Evolutionary conservation across 2,113 vertebrate genomes (phyloP), one percentile per base, ranked within the genome.

Genomic region (Spea bombifrons): DNA sequence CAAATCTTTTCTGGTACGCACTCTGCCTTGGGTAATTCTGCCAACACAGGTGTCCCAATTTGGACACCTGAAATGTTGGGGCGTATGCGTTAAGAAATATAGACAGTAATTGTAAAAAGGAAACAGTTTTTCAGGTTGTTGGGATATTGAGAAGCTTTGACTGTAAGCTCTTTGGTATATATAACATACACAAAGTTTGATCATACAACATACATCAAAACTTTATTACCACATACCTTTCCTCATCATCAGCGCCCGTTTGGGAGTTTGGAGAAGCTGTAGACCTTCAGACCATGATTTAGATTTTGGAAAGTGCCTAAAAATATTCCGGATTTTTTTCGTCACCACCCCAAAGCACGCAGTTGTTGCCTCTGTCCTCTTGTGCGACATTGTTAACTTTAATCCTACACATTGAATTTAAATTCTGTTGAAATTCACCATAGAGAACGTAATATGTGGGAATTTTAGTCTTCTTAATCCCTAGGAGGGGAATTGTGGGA

Each of bases 341-440:
- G 94, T 89, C 17, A 96, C 81, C 0, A 93, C 89, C 13, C 94
- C 90, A 2, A 98, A 98, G 84, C 97, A 98, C 69, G 95, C 77
- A 0, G 88, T 84, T 3, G 83, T 87, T 66, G 65, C 85, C 2
- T 7, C 83, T 73, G 81, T 82, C 57, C 75, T 84, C 84, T 12
- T 83, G 88, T 70, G 75, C 48, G 75, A 67, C 75, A 78, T 78
- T 78, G 67, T 44, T 88, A 0, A 89, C 89, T 0, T 81, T 77
- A 91, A 92, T 92, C 82, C 85, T 4, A 0, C 5, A 61, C 0
- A 71, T 2, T 0, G 82, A 75, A 17, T 69, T 73, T 4, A 12
- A n/a, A 50, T 50, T 4, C 70, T 7, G 16, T 66, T 71, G 47
- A 55, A 49, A 78, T 67, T 46, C 46, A 47, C 0, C 47, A 17